Base-by-base conservation (phyloP, 2,797 vertebrate species). In the Morelia viridis region DNA sequence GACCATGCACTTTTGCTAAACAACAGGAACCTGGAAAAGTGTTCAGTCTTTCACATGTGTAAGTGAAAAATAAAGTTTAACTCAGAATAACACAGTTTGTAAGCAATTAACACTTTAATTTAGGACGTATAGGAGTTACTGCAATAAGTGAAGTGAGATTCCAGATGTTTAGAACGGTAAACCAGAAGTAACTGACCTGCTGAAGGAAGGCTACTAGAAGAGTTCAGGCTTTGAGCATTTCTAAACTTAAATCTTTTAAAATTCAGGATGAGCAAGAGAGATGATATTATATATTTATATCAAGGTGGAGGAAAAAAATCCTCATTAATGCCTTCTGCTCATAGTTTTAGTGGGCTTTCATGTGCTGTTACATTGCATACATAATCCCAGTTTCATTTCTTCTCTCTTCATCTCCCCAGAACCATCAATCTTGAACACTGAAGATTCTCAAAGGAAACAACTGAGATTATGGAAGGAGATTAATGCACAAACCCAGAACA, bases 361-460 rank as follows among this genome's bases (percentile, higher is more conserved):
- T 94, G 92, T 96, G 95, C 94, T 95, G 94, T 95, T 95, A 96
- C 87, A 95, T 93, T 94, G 95, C 90, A 94, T 46, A 94, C 50
- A 94, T 93, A 93, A 96, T 96, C 95, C 94, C 94, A 90, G 90
- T 89, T 92, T 94, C 85, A 84, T 93, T 95, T 96, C 97, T 96
- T 94, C 96, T 96, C 88, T 95, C 94, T 96, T 95, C 88, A 96
- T 95, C 90, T 95, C 94, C 96, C 96, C 89, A 94, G 94, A 97
- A 94, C 92, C 94, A 95, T 93, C 96, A 96, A 94, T 96, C 96
- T 93, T 96, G 94, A 94, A 97, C 96, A 93, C 13, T 94, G 95
- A 97, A 97, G 95, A 96, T 97, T 93, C 94, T 94, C 96, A 96
- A 97, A 97, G 97, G 93, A 96, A 96, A 97, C 96, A 96, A 96